A percentile compares a stretch with the other conserved stretches of the same genome.
Evolutionary conservation across 2,113 vertebrate species (phyloP).

Genomic region (Passer montanus): DNA sequence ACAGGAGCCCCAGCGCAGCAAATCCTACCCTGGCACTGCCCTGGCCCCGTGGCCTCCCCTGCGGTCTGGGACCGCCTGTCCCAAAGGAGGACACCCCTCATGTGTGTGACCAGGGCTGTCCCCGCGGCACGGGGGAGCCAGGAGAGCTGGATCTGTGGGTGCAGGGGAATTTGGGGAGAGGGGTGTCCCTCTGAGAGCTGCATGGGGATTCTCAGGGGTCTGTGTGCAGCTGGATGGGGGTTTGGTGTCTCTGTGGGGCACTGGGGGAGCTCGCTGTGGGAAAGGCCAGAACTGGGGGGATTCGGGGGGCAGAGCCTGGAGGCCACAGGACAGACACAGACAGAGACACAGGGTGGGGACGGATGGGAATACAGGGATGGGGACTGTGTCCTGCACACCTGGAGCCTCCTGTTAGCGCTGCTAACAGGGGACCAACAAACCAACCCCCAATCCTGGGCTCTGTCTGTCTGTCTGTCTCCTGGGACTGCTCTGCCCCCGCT

Average conservation of each 20-base stretch:
- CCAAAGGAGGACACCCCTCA: background rate
- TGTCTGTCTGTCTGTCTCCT: background rate
- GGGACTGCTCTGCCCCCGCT: background rate
- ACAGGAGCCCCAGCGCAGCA: background rate
- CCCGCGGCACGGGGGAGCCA: background rate
- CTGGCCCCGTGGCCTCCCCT: background rate
- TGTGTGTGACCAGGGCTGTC: background rate
- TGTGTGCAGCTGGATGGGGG: background rate
- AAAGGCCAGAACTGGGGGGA: background rate
- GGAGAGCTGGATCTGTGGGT: background rate
- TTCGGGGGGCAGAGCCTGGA: rapidly evolving
- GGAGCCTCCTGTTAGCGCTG: background rate
- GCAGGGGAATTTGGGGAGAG: background rate
- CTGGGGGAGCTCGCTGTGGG: background rate
- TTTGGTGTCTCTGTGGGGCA: background rate
- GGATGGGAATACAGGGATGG: background rate
- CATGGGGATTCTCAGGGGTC: background rate
- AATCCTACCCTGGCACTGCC: background rate
- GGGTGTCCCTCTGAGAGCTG: background rate
- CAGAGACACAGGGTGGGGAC: background rate
- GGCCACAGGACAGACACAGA: background rate
- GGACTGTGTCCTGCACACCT: no score
- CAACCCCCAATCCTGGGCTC: rapidly evolving
- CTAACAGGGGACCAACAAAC: background rate
- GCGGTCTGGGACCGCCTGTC: rapidly evolving